phyloP scores from a whole-genome alignment of 2,797 vertebrate species.

The Hippoglossus hippoglossus region DNA sequence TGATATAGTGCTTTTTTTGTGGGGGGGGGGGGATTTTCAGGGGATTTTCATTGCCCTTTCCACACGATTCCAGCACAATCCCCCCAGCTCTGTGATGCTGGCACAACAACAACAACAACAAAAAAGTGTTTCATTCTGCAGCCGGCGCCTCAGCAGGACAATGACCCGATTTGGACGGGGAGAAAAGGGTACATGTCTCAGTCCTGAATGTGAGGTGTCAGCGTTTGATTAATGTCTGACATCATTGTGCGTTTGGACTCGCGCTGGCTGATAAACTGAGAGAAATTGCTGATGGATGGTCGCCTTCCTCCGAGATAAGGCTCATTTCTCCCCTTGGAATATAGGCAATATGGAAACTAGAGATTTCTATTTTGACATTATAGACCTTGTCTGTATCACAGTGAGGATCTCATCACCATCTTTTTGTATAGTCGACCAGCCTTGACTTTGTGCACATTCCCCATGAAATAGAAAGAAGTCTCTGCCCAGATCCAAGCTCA shows the following conservation, averaged over 20 bases:
- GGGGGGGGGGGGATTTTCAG: not conserved
- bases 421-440: conserved; percentile 21
- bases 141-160: conserved; percentile 43
- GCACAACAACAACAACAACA: not conserved
- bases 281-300: conserved; percentile 80
- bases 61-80: conserved; percentile 7
- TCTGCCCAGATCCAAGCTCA: no score
- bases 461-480: no score
- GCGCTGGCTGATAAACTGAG: conserved; percentile 77
- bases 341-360: conserved; percentile 62
- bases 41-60: not conserved
- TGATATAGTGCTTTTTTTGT: conserved; percentile 18
- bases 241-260: conserved; percentile 69
- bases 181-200: conserved; percentile 64
- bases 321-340: conserved; percentile 72
- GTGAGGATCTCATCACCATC: conserved; percentile 50
- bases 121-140: conserved; percentile 29
- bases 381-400: conserved; percentile 64
- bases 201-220: conserved; percentile 76
- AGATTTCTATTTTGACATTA: conserved; percentile 72
- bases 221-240: conserved; percentile 83
- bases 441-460: conserved; percentile 39
- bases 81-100: conserved; percentile 18
- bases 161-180: conserved; percentile 44
- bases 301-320: conserved; percentile 73